phyloP scores from a whole-genome alignment of 2,113 vertebrate genomes.

The Octodon degus region DNA sequence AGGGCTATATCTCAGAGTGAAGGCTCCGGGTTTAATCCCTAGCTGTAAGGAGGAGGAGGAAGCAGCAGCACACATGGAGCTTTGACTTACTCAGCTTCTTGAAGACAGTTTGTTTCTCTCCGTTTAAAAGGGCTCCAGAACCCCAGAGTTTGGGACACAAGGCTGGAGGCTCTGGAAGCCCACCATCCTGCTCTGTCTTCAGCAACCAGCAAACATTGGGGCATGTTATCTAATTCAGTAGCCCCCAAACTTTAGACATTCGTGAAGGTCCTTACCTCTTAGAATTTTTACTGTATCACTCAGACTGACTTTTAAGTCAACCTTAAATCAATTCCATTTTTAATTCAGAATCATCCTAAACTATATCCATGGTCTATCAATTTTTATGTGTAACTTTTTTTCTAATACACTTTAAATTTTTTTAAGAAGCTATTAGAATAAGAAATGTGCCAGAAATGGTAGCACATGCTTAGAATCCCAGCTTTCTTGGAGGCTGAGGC shows the following conservation, averaged over 20 bases:
- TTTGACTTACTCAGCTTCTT: not conserved
- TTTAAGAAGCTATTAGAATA: not conserved
- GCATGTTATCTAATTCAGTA: not conserved
- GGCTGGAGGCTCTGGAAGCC: not conserved
- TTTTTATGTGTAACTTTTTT: not conserved
- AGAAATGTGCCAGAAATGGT: not conserved
- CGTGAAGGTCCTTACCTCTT: not conserved
- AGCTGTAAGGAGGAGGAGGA: not conserved
- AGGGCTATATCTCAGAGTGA: not conserved
- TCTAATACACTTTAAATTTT: not conserved
- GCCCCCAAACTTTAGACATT: not conserved
- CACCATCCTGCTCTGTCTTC: not conserved
- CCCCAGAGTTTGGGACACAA: not conserved
- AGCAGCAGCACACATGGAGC: not conserved
- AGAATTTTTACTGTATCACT: not conserved
- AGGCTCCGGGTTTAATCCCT: not conserved
- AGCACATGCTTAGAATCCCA: not conserved
- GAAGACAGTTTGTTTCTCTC: not conserved
- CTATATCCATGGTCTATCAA: not conserved
- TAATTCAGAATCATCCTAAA: not conserved
- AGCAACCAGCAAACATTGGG: not conserved
- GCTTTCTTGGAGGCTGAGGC: not conserved
- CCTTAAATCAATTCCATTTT: slow-evolving; percentile 7
- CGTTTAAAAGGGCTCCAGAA: not conserved
- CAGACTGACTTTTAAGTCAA: not conserved